Percentiles rank a stretch among this genome's conserved stretches.
phyloP scores from a whole-genome alignment of 2,797 vertebrate genomes.

The Nannoperca obscura region DNA sequence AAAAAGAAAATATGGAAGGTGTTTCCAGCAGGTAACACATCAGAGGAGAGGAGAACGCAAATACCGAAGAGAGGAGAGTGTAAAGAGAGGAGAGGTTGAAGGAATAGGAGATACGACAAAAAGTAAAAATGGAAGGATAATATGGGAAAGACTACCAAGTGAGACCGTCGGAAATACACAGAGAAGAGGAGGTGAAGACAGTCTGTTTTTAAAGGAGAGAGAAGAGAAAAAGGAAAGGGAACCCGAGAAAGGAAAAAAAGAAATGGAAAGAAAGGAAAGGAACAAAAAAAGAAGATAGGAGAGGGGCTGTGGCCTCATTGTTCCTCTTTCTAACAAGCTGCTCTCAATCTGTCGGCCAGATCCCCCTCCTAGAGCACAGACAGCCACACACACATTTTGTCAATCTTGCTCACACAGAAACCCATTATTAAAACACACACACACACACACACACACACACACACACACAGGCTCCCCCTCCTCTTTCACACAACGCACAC shows the following conservation, averaged over 20 bases:
- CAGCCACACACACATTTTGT: conserved; percentile 14
- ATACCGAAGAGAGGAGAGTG: conserved; percentile 5
- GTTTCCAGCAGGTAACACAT: conserved; percentile 43
- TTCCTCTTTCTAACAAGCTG: conserved; percentile 85
- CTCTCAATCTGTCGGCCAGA: conserved; percentile 86
- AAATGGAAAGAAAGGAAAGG: neutral
- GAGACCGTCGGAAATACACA: conserved; percentile 14
- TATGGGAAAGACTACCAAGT: conserved; percentile 4
- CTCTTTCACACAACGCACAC: conserved; percentile 51
- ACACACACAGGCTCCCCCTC: conserved; percentile 35
- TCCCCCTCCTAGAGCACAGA: conserved; percentile 74
- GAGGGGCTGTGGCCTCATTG: conserved; percentile 79
- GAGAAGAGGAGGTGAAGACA: conserved; percentile 1
- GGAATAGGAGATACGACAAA: conserved; percentile 6
- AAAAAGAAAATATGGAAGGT: neutral
- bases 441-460: conserved; percentile 34
- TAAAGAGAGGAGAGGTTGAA: conserved; percentile 15
- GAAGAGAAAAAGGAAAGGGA: neutral
- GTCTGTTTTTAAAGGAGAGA: conserved; percentile 7
- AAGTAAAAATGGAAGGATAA: conserved; percentile 26
- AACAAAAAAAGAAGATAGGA: conserved; percentile 59
- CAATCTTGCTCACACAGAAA: conserved; percentile 15
- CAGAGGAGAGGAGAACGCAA: conserved; percentile 23
- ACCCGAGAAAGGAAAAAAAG: neutral
- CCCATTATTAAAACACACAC: conserved; percentile 38